Evolutionary conservation across 2,797 vertebrate species (phyloP), one percentile per base, ranked within the genome.

Genomic region (Lutjanus argentimaculatus): DNA sequence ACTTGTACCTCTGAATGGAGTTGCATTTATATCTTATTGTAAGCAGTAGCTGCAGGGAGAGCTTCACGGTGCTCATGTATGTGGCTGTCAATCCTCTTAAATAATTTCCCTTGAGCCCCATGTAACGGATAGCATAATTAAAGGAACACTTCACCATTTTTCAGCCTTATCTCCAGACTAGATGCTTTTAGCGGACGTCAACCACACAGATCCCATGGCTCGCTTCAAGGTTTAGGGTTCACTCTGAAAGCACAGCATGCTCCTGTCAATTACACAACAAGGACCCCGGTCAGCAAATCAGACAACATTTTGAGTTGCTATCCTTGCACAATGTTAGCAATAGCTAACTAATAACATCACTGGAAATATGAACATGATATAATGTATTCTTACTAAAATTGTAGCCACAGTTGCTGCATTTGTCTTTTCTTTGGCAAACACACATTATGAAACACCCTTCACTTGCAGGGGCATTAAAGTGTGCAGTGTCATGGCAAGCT

Each of bases 41-140:
- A 40, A 53, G 67, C 58, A n/a, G 49, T 70, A 76, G 77, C 72
- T 82, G 71, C 73, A 73, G 70, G 82, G 67, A 62, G 48, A 58
- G 68, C n/a, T 76, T 45, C 65, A 25, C 45, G 5, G 49, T 48
- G 67, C 67, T 59, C 72, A n/a, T 64, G 55, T n/a, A 68, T 74
- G 76, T 62, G 69, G 65, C 83, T 84, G 74, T 78, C 84, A 74
- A n/a, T 85, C 75, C 61, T 71, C 72, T 86, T 79, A 70, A 65
- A 88, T 84, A 72, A 87, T 83, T 84, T 72, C 71, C 85, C 71
- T 71, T 67, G 17, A 80, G 82, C 77, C 78, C 85, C 72, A 76
- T 91, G 87, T 92, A 92, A 94, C 63, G 11, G 90, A 94, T 91
- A 91, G 88, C 77, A 77, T 91, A 92, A 90, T 93, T 90, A 86